Base-by-base conservation (phyloP, 2,888 invertebrate species). In the Willowsia nigromaculata region DNA sequence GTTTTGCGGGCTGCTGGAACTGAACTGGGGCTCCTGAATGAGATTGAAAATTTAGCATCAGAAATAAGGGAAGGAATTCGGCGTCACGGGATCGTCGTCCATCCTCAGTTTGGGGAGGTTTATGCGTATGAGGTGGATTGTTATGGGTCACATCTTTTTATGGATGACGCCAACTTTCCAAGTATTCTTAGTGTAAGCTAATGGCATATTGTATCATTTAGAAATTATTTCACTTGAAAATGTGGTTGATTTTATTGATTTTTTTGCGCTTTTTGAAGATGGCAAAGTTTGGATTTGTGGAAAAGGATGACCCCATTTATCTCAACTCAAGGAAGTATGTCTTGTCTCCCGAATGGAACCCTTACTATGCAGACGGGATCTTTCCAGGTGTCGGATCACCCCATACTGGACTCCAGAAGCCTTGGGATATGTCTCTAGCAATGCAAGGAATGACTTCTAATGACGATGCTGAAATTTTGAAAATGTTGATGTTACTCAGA, bases 91-190 rank as follows among this genome's bases (percentile, higher is more conserved):
- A 87, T 92, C 18, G 91, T 91, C 18, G 78, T 88, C n/a, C 92
- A 92, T 89, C 92, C 92, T 0, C 85, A 90, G 86, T 92, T 92
- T 33, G 92, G 91, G 7, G 59, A 47, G 13, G 92, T 92, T 0
- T 92, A 90, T 76, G 92, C 92, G n/a, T 92, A 89, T 85, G 92
- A 92, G 86, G 91, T 92, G 0, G 92, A 92, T 82, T 91, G 92
- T 56, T 92, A 90, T 65, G 92, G 91, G 13, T 91, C 91, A 9
- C 91, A 90, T 74, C 62, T 91, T n/a, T 91, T 92, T 37, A 91
- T 91, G 91, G 92, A 92, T 68, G 92, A 92, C 62, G 91, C 91
- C 0, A 92, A 92, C 78, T 92, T 92, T 65, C 92, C 92, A 3
- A 90, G 90, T 4, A 53, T 92, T 15, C 88, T 92, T 7, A 81